Evolutionary conservation across 2,797 vertebrate species (phyloP), one percentile per base, ranked within the genome.

Genomic region (Periophthalmus magnuspinnatus): DNA sequence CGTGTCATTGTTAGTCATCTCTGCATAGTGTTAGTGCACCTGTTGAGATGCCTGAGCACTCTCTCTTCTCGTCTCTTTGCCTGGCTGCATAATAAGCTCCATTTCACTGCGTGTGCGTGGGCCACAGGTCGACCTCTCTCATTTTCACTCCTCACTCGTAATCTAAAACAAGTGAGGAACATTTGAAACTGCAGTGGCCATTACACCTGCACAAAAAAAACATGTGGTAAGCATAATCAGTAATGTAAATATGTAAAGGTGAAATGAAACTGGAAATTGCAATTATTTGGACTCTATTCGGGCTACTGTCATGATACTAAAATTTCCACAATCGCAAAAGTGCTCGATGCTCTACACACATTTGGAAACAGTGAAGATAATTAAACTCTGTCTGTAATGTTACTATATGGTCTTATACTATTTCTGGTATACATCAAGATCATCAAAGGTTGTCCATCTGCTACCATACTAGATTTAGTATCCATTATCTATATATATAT

Each of bases 21-120:
- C 41, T 9, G 13, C 41, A 14, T 45, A 16, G 41, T 45, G 41
- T n/a, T n/a, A n/a, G n/a, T 41, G 2, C 48, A 14, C 24, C 13
- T 55, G n/a, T 70, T 34, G 16, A 0, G 50, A 70, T 72, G 65
- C 62, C 17, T 59, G 6, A 32, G 32, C 34, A 2, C 61, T 64
- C 69, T 74, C 70, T 74, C 65, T 38, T 73, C 70, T 19, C 63
- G 2, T 34, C 52, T 2, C n/a, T 48, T 59, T 57, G 48, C 61
- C 10, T 57, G 45, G 21, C n/a, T 47, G 32, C 14, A 64, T 59
- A 14, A 61, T 36, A 10, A 48, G 33, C 34, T 62, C n/a, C 9
- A 17, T 7, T 56, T 61, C 65, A 41, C 11, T 6, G 50, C n/a
- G 2, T 54, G 6, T 16, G 54, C n/a, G 33, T 17, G 7, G 32